Evolutionary conservation across 1,140 invertebrate genomes (phyloP).

Genomic region (Camponotus floridanus): DNA sequence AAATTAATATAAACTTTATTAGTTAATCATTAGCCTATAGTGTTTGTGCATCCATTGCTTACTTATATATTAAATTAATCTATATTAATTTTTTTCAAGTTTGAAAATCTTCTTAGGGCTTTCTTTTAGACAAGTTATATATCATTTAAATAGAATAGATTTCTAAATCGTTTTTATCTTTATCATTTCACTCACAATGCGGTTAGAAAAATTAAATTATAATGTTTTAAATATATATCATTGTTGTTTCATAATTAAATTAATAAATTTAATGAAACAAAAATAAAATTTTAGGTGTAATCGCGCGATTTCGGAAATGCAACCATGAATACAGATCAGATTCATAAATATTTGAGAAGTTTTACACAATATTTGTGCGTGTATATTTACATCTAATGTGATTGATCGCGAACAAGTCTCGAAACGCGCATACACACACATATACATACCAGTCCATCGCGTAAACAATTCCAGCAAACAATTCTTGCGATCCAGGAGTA

Average conservation of each 20-base stretch:
- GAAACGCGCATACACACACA: neutral
- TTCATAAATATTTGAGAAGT: neutral
- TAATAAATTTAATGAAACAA: no score
- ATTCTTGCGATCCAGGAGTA: constrained; percentile 68
- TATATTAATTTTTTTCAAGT: neutral
- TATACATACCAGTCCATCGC: constrained; percentile 33
- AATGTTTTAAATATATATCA: no score
- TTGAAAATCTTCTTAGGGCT: neutral
- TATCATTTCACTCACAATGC: no score
- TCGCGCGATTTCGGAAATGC: neutral
- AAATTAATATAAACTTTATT: no score
- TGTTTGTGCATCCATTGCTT: no score
- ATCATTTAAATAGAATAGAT: no score
- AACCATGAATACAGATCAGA: neutral
- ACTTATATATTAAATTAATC: no score
- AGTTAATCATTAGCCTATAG: no score
- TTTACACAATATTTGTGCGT: constrained; percentile 33
- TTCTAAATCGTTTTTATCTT: no score
- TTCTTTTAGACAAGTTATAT: neutral
- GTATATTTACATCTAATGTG: constrained; percentile 37
- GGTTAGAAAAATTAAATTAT: no score
- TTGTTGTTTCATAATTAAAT: no score
- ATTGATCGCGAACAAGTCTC: constrained; percentile 53
- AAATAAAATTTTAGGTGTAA: neutral
- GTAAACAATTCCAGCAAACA: constrained; percentile 64